Conservation (phyloP, 2,113 vertebrate genomes). For the Hirundichthys speculiger region DNA sequence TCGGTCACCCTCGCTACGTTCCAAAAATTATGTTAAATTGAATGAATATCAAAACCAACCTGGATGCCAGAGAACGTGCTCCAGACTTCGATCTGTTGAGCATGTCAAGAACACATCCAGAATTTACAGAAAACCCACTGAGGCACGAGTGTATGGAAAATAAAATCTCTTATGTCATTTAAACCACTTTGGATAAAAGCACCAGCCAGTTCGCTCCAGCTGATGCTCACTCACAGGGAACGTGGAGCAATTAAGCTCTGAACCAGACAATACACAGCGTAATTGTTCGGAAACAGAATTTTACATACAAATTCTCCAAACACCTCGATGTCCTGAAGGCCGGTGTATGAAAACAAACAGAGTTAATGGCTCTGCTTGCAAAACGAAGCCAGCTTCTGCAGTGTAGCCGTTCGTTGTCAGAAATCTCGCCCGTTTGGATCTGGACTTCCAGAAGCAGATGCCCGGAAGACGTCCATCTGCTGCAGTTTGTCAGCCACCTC, state of each 20-base stretch:
- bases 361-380: slow-evolving; percentile 15
- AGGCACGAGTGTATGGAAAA: slow-evolving; percentile 5
- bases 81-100: slow-evolving; percentile 19
- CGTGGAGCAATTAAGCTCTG: slow-evolving; percentile 18
- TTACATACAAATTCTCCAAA: slow-evolving; percentile 24
- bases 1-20: no score
- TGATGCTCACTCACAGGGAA: slow-evolving; percentile 7
- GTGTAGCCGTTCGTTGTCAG: not conserved
- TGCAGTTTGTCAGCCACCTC: slow-evolving; percentile 41
- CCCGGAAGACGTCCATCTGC: slow-evolving; percentile 43
- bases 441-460: slow-evolving; percentile 34
- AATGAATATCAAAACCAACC: slow-evolving; percentile 16
- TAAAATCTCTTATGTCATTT: slow-evolving; percentile 30
- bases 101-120: slow-evolving; percentile 20
- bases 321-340: slow-evolving; percentile 43
- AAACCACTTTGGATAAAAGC: slow-evolving; percentile 48
- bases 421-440: slow-evolving; percentile 23
- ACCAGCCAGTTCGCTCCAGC: slow-evolving; percentile 9
- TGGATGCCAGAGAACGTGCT: slow-evolving; percentile 32
- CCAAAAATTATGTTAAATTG: no score
- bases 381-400: slow-evolving; percentile 10
- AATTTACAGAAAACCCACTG: slow-evolving; percentile 29
- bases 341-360: slow-evolving; percentile 22
- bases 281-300: slow-evolving; percentile 55
- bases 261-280: slow-evolving; percentile 27